Evolutionary conservation across 2,888 invertebrate species (phyloP).

Genomic region (Morpho helenor): DNA sequence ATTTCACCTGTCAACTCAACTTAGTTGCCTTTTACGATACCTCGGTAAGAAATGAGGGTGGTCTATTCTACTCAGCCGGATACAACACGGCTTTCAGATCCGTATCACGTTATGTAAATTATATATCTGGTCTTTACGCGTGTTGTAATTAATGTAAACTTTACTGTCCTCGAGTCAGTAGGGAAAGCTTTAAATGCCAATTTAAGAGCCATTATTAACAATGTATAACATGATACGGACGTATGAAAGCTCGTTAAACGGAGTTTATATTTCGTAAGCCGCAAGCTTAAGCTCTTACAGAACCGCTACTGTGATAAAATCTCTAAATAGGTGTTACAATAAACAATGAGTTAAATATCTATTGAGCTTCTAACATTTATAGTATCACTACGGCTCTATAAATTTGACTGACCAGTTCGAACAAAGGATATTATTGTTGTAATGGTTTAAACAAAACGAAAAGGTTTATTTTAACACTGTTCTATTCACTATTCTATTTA

Average conservation of each 20-base stretch:
- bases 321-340: slow-evolving; percentile 5
- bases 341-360: background rate
- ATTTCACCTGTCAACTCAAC: no score
- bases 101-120: slow-evolving; percentile 14
- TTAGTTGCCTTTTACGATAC: no score
- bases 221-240: slow-evolving; percentile 45
- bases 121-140: slow-evolving; percentile 18
- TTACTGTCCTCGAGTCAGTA: slow-evolving; percentile 22
- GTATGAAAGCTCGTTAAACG: slow-evolving; percentile 45
- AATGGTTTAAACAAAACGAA: no score
- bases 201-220: slow-evolving; percentile 49
- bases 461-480: no score
- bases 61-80: no score
- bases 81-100: no score
- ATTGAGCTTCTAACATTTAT: no score
- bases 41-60: no score
- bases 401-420: no score
- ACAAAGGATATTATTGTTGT: no score
- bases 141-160: slow-evolving; percentile 24
- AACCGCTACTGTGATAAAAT: slow-evolving; percentile 11
- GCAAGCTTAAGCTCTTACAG: slow-evolving; percentile 5
- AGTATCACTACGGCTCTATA: no score
- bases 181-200: slow-evolving; percentile 42
- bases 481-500: no score
- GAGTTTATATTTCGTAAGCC: slow-evolving; percentile 16